Base-by-base conservation (phyloP, 2,113 vertebrate species). In the Sceloporus undulatus region DNA sequence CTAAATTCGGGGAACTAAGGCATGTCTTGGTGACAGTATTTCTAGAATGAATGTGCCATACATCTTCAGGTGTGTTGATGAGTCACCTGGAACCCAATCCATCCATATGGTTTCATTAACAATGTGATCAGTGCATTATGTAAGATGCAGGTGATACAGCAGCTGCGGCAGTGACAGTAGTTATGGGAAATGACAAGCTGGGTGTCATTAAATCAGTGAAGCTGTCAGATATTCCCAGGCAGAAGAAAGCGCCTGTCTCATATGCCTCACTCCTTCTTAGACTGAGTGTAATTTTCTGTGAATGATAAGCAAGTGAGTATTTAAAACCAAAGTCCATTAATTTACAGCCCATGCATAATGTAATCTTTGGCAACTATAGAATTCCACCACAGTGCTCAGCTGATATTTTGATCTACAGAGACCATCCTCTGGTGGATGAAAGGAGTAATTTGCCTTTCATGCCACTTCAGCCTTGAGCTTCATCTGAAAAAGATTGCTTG, bases 391-490 rank as follows among this genome's bases (percentile, higher is more conserved):
- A 34, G 82, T 82, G 89, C 88, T 90, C 52, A 38, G 80, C 82
- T 85, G 66, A 86, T 54, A 65, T 70, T 91, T 92, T 88, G 88
- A 91, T 92, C 93, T 92, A 1, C 62, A 80, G 92, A 91, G 88
- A 93, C 88, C n/a, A 9, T 88, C 52, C 80, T 94, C 90, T 88
- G 29, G 85, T 88, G 71, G 80, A 59, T 90, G 40, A 92, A 88
- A 86, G 93, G 90, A 92, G 93, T 87, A 88, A 95, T 91, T 95
- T 94, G 29, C 89, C 89, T 95, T 94, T 93, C 87, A 90, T 92
- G 90, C 74, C 65, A 90, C 87, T 90, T 86, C 87, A 91, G 79
- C 87, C 87, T 89, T 87, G 83, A 83, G 86, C 48, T 89, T 94
- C 83, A 88, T 91, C 84, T 90, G 83, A 70, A 93, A 94, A 94